These are phyloP conservation scores for Amphiprion percula DNA, from an alignment of 2,113 vertebrate species.

Conservation along the genomic window DNA sequence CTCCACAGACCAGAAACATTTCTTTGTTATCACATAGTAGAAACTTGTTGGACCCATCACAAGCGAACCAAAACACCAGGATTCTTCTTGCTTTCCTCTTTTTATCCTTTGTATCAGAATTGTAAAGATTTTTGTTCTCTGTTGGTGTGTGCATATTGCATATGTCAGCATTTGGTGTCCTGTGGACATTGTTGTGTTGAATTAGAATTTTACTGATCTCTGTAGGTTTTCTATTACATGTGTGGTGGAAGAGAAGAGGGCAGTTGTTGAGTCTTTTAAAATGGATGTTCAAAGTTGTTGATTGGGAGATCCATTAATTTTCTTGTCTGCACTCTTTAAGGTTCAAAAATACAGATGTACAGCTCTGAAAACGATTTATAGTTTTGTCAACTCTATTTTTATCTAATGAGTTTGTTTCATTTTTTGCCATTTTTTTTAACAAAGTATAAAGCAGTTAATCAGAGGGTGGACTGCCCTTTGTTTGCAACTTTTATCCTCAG, in stretches of 20 bases:
- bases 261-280: conserved; percentile 68
- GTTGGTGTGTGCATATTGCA: conserved; percentile 91
- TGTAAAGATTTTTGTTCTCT: conserved; percentile 79
- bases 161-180: conserved; percentile 87
- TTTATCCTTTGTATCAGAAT: conserved; percentile 77
- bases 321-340: conserved; percentile 40
- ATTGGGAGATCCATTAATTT: conserved; percentile 41
- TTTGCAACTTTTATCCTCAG: conserved; percentile 79
- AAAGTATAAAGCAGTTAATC: conserved; percentile 48
- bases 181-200: conserved; percentile 89
- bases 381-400: conserved; percentile 81
- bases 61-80: conserved; percentile 86
- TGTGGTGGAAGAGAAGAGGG: conserved; percentile 86
- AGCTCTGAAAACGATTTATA: conserved; percentile 33
- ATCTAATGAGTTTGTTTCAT: conserved; percentile 61
- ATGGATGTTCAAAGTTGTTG: conserved; percentile 32
- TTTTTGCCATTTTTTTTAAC: conserved; percentile 60
- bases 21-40: conserved; percentile 17
- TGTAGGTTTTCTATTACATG: conserved; percentile 84
- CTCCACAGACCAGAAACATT: conserved; percentile 41
- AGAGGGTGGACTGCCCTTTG: conserved; percentile 79
- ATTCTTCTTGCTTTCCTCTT: conserved; percentile 72
- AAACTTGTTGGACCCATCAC: conserved; percentile 73
- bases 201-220: conserved; percentile 74
- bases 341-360: conserved; percentile 44